Percentiles rank a stretch among this genome's conserved stretches.
phyloP scores from a whole-genome alignment of 2,888 invertebrate species.

The Serrognathus titanus region DNA sequence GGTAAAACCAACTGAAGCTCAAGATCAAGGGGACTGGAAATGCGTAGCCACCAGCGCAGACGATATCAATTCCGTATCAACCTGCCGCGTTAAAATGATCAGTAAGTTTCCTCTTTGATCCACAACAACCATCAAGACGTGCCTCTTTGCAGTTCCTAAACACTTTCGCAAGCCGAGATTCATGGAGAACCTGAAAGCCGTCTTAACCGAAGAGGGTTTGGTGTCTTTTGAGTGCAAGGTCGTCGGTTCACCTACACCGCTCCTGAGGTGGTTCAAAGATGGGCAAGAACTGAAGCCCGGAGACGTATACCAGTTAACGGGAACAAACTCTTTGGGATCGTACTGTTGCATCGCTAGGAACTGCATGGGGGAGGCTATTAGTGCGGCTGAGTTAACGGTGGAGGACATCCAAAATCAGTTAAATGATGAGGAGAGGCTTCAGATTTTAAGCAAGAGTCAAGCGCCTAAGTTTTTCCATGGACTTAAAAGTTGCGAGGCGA shows the following conservation, averaged over 20 bases:
- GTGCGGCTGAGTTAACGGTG: conserved; percentile 81
- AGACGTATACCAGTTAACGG: conserved; percentile 87
- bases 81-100: conserved; percentile 72
- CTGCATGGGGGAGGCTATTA: conserved; percentile 87
- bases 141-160: conserved; percentile 69
- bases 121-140: background rate
- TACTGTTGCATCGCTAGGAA: conserved; percentile 87
- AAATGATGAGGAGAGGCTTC: conserved; percentile 79
- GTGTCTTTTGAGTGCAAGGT: conserved; percentile 93
- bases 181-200: conserved; percentile 85
- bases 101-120: conserved; percentile 54
- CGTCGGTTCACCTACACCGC: conserved; percentile 85
- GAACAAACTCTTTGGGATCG: conserved; percentile 83
- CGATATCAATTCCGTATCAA: conserved; percentile 72
- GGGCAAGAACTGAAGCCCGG: conserved; percentile 88
- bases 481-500: conserved; percentile 76
- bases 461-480: conserved; percentile 82
- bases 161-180: conserved; percentile 87
- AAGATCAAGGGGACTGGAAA: conserved; percentile 87
- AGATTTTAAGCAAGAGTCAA: conserved; percentile 71
- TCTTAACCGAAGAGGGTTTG: conserved; percentile 85
- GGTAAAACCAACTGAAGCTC: conserved; percentile 70
- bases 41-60: conserved; percentile 77
- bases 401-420: conserved; percentile 89
- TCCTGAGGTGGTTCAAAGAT: conserved; percentile 88